Percentiles rank a stretch among this genome's conserved stretches.
phyloP scores from a whole-genome alignment of 2,797 vertebrate species.

The Tamandua tetradactyla region DNA sequence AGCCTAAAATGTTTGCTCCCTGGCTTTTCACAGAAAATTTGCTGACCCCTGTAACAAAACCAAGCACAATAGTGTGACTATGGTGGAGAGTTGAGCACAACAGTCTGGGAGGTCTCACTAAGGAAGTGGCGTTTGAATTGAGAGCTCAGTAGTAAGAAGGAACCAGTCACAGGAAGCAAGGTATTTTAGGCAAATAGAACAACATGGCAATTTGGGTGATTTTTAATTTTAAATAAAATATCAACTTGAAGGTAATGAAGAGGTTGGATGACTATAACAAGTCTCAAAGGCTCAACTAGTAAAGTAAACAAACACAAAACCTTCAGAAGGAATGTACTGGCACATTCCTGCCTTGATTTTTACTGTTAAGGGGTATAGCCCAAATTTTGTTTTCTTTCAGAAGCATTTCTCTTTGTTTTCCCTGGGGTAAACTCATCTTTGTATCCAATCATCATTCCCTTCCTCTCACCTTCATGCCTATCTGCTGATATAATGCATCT shows the following conservation, averaged over 20 bases:
- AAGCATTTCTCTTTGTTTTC: neutral
- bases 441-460: fast-evolving
- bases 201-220: neutral
- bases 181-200: neutral
- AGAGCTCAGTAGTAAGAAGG: neutral
- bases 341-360: neutral
- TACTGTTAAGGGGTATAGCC: fast-evolving
- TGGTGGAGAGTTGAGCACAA: fast-evolving
- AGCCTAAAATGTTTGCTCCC: neutral
- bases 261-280: neutral
- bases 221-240: neutral
- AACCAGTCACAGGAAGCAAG: neutral
- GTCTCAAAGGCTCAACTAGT: neutral
- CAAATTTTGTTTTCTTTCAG: neutral
- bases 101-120: neutral
- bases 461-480: neutral
- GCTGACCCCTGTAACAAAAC: neutral
- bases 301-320: neutral
- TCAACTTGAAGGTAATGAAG: neutral
- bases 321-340: neutral
- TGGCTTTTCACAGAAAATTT: neutral
- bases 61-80: neutral
- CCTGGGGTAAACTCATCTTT: neutral
- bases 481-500: neutral
- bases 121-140: neutral